These are phyloP conservation scores for Palythoa caribaeorum DNA, from an alignment of 92 coral and sea anemone genomes.

Conservation along the genomic window DNA sequence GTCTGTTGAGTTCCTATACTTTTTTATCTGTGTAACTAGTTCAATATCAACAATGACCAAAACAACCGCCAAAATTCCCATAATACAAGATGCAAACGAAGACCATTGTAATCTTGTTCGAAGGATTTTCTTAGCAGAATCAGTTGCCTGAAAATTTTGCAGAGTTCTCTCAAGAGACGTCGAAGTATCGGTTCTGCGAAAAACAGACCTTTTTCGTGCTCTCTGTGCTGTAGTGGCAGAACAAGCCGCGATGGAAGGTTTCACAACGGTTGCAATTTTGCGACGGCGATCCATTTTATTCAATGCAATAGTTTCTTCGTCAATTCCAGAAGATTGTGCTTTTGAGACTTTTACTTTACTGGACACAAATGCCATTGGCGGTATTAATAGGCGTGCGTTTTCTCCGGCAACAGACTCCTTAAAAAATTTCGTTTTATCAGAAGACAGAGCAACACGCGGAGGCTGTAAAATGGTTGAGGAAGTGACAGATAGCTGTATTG, in stretches of 20 bases:
- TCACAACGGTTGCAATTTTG: constrained; percentile 43
- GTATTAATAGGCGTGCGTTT: not conserved
- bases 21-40: constrained; percentile 60
- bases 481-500: constrained; percentile 12
- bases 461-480: not conserved
- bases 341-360: not conserved
- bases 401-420: not conserved
- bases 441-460: not conserved
- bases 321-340: not conserved
- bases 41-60: constrained; percentile 88
- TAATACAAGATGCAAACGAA: constrained; percentile 73
- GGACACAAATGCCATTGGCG: constrained; percentile 15
- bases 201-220: constrained; percentile 24
- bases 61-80: constrained; percentile 76
- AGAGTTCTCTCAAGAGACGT: constrained; percentile 77
- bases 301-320: constrained; percentile 23
- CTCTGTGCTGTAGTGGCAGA: not conserved
- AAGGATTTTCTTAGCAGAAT: constrained; percentile 80
- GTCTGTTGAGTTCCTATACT: constrained; percentile 27
- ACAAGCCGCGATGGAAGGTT: constrained; percentile 36
- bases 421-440: not conserved
- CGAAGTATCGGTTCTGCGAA: constrained; percentile 2
- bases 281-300: constrained; percentile 8
- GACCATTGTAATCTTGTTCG: constrained; percentile 75
- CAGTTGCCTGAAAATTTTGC: constrained; percentile 76